Conservation (phyloP, 2,113 vertebrate genomes). For the Loxodonta africana region DNA sequence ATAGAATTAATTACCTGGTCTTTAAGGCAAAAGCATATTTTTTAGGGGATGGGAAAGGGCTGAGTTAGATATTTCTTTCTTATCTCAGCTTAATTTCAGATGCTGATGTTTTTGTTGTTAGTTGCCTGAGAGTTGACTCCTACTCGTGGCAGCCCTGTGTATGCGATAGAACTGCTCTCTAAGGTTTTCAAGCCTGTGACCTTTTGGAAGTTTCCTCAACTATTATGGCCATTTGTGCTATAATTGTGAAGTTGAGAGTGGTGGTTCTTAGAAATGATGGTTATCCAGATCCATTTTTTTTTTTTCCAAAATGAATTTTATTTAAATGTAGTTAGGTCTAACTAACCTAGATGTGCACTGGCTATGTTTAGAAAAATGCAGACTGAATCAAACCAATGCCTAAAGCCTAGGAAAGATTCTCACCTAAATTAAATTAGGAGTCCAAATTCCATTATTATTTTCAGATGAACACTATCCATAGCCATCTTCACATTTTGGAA, state of each 20-base stretch:
- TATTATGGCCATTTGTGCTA: slow-evolving; percentile 16
- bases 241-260: neutral
- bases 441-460: slow-evolving; percentile 87
- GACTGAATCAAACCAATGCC: slow-evolving; percentile 85
- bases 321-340: slow-evolving; percentile 85
- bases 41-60: neutral
- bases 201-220: neutral
- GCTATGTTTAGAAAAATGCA: slow-evolving; percentile 83
- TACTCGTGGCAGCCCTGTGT: neutral
- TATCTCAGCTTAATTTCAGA: slow-evolving; percentile 57
- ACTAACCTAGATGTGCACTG: slow-evolving; percentile 84
- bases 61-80: slow-evolving; percentile 59
- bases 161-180: neutral
- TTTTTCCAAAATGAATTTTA: slow-evolving; percentile 79
- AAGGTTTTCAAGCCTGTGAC: neutral
- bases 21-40: slow-evolving; percentile 52
- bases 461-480: slow-evolving; percentile 86
- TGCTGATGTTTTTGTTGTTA: neutral
- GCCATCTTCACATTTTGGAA: slow-evolving; percentile 88
- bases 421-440: slow-evolving; percentile 87
- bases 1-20: slow-evolving; percentile 6
- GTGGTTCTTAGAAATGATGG: slow-evolving; percentile 42
- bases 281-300: slow-evolving; percentile 34
- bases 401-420: slow-evolving; percentile 86
- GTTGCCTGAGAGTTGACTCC: neutral